phyloP scores from a whole-genome alignment of 2,113 vertebrate species.

The Coptodon bakossiorum region DNA sequence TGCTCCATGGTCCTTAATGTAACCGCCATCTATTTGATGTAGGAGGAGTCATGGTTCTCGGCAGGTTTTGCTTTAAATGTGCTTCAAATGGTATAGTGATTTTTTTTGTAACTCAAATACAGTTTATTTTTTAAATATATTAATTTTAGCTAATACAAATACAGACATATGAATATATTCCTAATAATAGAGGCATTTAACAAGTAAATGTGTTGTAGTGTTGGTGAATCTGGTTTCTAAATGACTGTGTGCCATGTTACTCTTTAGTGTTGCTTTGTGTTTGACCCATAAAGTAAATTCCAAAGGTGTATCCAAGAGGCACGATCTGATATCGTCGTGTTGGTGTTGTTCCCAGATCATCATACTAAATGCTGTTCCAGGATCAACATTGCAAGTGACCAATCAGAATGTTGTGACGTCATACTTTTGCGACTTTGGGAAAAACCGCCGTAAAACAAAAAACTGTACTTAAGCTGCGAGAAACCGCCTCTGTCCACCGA shows the following conservation, averaged over 20 bases:
- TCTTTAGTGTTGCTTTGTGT: neutral
- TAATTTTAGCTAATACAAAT: neutral
- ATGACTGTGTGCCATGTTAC: neutral
- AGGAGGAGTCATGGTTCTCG: neutral
- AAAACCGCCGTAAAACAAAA: too few species aligned
- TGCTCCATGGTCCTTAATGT: neutral
- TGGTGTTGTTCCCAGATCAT: too few species aligned
- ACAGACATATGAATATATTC: neutral
- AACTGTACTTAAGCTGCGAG: too few species aligned
- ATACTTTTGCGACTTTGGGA: too few species aligned
- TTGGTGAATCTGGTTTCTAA: neutral
- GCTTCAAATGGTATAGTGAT: neutral
- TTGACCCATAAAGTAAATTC: neutral
- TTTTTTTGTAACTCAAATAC: neutral
- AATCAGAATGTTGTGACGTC: too few species aligned
- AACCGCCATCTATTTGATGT: slow-evolving; percentile 9
- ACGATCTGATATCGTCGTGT: too few species aligned
- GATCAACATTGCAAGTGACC: too few species aligned
- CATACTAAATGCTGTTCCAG: too few species aligned
- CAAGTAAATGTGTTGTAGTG: neutral
- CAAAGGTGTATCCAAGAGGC: neutral
- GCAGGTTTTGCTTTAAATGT: neutral
- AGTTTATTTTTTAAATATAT: neutral
- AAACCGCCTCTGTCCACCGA: too few species aligned
- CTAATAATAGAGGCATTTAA: neutral